Base-by-base conservation (phyloP, 2,888 invertebrate genomes). In the Erebia ligea region DNA sequence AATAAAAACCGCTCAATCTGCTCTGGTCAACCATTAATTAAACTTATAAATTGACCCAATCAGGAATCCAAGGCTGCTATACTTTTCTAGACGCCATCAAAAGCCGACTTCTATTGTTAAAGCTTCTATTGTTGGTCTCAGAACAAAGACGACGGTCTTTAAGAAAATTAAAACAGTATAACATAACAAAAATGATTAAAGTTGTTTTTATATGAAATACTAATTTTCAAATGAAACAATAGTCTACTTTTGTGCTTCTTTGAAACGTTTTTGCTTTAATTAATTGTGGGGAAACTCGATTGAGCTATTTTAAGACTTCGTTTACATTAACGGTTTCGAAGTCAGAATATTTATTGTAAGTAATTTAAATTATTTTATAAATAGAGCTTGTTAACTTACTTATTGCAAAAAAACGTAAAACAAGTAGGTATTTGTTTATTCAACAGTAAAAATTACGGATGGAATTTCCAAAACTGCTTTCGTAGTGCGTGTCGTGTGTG, bases 161-260 rank as follows among this genome's bases (percentile, higher is more conserved):
- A 71, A 71, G 73, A 73, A 71, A 73, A 73, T 73, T 73, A 73
- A 73, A 73, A 73, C 71, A 56, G 67, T 69, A n/a, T n/a, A 69
- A 73, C 59, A 65, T 64, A 71, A 73, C 58, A 73, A 71, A 71
- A 69, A 70, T 70, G 58, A 70, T 34, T 6, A 72, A 63, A 59
- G 64, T 57, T 67, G 67, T 57, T 69, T 34, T 57, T 56, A 69
- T 69, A 69, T 67, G 64, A 65, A 71, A 73, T 48, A 59, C 56
- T 56, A 42, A 45, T 61, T 52, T 64, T 25, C 25, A 19, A 71
- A 59, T 67, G 67, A 68, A 54, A 64, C 64, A 63, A 63, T 50
- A 52, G 64, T n/a, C 64, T 15, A 21, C 25, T 61, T 61, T 61
- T 45, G 15, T 42, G 25, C 50, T 17, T 8, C 52, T 52, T 64